phyloP scores from a whole-genome alignment of 2,797 vertebrate species.

The Tamandua tetradactyla region DNA sequence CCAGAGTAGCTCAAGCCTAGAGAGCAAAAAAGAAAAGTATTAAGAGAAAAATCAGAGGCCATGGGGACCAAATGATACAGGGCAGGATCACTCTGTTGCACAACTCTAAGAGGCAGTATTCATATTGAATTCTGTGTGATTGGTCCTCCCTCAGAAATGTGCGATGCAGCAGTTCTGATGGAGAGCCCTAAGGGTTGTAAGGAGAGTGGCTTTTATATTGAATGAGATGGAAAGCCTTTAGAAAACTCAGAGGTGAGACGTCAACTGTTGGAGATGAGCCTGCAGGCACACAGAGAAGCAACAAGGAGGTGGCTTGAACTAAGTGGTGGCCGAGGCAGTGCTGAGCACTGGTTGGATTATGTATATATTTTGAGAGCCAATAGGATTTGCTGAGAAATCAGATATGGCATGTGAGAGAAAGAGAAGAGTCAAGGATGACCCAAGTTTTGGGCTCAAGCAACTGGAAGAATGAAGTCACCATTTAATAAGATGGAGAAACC shows the following conservation, averaged over 20 bases:
- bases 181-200: not conserved
- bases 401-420: not conserved
- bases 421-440: not conserved
- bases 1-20: not conserved
- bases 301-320: not conserved
- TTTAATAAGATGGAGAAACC: not conserved
- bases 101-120: not conserved
- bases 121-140: not conserved
- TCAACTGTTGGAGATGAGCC: not conserved
- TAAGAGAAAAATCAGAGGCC: not conserved
- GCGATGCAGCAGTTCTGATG: not conserved
- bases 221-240: not conserved
- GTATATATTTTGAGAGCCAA: not conserved
- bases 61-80: not conserved
- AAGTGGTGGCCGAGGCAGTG: not conserved
- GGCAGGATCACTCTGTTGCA: not conserved
- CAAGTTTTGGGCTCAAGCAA: not conserved
- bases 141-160: not conserved
- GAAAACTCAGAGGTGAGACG: not conserved
- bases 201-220: not conserved
- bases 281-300: not conserved
- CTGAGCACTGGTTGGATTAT: not conserved
- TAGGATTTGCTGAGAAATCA: not conserved
- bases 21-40: not conserved
- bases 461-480: not conserved